Base-by-base conservation (phyloP, 2,113 vertebrate species). In the Takifugu flavidus region DNA sequence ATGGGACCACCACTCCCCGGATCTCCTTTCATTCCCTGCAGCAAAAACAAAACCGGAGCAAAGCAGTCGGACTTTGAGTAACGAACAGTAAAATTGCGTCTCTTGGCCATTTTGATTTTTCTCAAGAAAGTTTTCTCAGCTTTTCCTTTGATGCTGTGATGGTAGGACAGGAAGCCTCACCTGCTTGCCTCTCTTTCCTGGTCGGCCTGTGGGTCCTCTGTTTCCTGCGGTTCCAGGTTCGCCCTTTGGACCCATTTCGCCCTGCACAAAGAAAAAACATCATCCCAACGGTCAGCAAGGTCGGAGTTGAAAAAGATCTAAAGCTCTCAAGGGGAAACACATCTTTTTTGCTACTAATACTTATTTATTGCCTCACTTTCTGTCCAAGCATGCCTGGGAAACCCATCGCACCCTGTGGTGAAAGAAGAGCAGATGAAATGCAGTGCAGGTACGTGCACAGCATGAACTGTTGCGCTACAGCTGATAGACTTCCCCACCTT, bases 161-260 rank as follows among this genome's bases (percentile, higher is more conserved):
- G 7, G 34, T 39, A 34, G 5, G 31, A 5, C 31, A 34, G 31
- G 31, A 20, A 34, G 31, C 31, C 82, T 78, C 88, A 98, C 97
- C 90, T 95, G 94, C 87, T 99, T 99, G 56, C 97, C 97, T 89
- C 97, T 89, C 84, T 98, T 98, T 53, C 97, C 97, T 13, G 97
- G 97, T 82, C 95, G 92, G 68, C 97, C 97, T 2, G 93, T 96
- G 46, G 96, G 95, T 78, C 97, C 96, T 86, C 97, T 93, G 83
- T 94, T 93, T 78, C 97, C 97, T 45, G 94, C 88, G 27, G 87
- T 85, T 63, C 97, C 97, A 55, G 93, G 90, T 53, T 96, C 95
- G 72, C 97, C 97, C 78, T 98, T 98, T 5, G 97, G 95, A 74
- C 97, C 97, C 95, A 98, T 94, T 90, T 99, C 97, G 74, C 97